A percentile compares a stretch with the other conserved stretches of the same genome.
phyloP scores from a whole-genome alignment of 2,888 invertebrate genomes.

The Mimumesa dahlbomi region DNA sequence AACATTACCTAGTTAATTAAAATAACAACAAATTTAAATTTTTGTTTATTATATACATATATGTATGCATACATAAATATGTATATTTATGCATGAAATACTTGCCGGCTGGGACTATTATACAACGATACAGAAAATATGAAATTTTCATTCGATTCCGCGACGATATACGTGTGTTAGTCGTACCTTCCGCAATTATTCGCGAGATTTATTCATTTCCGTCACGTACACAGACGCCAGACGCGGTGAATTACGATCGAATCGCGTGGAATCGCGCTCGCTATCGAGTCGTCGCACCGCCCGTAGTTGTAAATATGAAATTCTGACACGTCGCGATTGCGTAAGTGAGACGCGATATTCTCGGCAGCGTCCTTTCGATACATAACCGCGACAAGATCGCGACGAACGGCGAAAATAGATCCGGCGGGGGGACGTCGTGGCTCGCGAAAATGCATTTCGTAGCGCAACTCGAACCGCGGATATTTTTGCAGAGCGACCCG shows the following conservation, averaged over 20 bases:
- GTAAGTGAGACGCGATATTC: conserved; percentile 5
- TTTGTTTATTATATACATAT: too few relatives aligned
- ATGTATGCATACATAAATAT: too few relatives aligned
- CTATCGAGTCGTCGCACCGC: conserved; percentile 28
- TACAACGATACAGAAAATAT: too few relatives aligned
- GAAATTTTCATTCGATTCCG: too few relatives aligned
- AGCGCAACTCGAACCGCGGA: conserved; percentile 4
- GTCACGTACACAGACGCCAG: conserved; percentile 19
- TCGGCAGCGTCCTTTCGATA: conserved; percentile 18
- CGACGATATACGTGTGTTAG: conserved; percentile 10
- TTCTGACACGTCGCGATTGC: conserved; percentile 28
- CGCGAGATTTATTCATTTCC: conserved; percentile 43
- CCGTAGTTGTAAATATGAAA: conserved; percentile 48
- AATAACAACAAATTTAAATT: too few relatives aligned
- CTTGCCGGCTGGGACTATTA: too few relatives aligned
- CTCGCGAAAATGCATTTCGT: conserved; percentile 10
- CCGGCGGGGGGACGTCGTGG: conserved; percentile 7
- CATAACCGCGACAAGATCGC: background rate
- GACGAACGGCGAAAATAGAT: conserved; percentile 16
- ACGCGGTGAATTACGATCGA: conserved; percentile 33
- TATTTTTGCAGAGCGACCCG: too few relatives aligned
- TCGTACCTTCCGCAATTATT: conserved; percentile 30
- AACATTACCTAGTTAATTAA: too few relatives aligned
- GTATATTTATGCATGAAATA: too few relatives aligned
- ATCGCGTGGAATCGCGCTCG: conserved; percentile 20